Evolutionary conservation across 2,888 invertebrate genomes (phyloP).

Genomic region (Amaurobius ferox): DNA sequence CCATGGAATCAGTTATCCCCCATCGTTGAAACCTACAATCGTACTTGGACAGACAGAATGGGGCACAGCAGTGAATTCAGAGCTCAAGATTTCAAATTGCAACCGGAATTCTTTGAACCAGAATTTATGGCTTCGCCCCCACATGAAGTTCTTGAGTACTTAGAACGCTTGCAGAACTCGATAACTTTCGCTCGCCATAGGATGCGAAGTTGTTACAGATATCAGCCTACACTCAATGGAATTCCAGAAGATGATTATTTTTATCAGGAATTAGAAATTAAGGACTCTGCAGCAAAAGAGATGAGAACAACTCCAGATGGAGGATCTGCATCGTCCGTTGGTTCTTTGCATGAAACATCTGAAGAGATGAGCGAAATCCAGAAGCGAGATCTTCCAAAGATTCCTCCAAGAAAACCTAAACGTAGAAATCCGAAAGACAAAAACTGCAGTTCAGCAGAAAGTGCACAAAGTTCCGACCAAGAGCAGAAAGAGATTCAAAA

Average conservation of each 20-base stretch:
- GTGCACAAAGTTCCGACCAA: constrained; percentile 29
- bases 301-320: constrained; percentile 60
- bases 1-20: constrained; percentile 53
- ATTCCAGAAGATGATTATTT: constrained; percentile 69
- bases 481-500: constrained; percentile 61
- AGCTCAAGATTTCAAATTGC: constrained; percentile 60
- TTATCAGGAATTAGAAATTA: constrained; percentile 44
- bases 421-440: constrained; percentile 21
- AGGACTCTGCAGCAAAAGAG: constrained; percentile 21
- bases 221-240: constrained; percentile 55
- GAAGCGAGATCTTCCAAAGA: constrained; percentile 26
- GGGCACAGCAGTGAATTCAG: constrained; percentile 56
- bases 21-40: constrained; percentile 55
- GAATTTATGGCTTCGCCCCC: constrained; percentile 63
- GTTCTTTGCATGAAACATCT: constrained; percentile 21
- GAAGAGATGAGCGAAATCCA: not conserved
- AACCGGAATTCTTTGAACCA: constrained; percentile 65
- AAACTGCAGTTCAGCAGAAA: not conserved
- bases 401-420: constrained; percentile 64
- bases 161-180: constrained; percentile 50
- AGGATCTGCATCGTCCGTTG: constrained; percentile 54
- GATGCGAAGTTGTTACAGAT: constrained; percentile 48
- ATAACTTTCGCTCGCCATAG: constrained; percentile 65
- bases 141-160: constrained; percentile 52
- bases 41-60: constrained; percentile 63